phyloP scores from a whole-genome alignment of 2,888 invertebrate genomes.

The Helobdella robusta region DNA sequence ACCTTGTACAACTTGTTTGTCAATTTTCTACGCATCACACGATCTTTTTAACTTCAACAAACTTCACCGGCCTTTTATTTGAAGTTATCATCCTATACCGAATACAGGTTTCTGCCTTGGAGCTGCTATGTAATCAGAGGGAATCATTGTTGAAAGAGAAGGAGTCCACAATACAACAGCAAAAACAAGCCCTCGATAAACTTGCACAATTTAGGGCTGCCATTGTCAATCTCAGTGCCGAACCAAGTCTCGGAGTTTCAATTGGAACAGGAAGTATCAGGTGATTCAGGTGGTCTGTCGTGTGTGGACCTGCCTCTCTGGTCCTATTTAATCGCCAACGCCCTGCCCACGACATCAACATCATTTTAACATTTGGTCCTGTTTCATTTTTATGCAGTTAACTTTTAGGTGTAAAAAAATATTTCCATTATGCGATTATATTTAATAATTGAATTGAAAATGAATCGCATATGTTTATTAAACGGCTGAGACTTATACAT shows the following conservation, averaged over 20 bases:
- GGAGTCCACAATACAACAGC: constrained; percentile 35
- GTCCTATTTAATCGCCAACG: neutral
- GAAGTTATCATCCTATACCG: neutral
- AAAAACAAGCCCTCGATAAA: constrained; percentile 35
- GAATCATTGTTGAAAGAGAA: constrained; percentile 37
- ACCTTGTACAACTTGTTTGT: too few relatives aligned
- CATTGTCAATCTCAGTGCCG: constrained; percentile 92
- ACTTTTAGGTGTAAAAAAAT: too few relatives aligned
- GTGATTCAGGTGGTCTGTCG: constrained; percentile 90
- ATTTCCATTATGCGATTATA: too few relatives aligned
- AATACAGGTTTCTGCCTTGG: constrained; percentile 40
- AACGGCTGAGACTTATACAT: too few relatives aligned
- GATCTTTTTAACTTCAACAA: too few relatives aligned
- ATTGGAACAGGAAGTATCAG: constrained; percentile 95
- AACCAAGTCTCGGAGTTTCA: constrained; percentile 99
- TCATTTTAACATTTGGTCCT: neutral
- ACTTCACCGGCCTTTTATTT: too few relatives aligned
- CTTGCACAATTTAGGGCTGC: constrained; percentile 79
- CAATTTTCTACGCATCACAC: too few relatives aligned
- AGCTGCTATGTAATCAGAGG: constrained; percentile 40
- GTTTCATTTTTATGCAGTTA: neutral
- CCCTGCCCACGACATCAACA: neutral
- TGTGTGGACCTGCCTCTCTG: constrained; percentile 69
- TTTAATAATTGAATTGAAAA: too few relatives aligned
- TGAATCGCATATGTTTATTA: too few relatives aligned